Base-by-base conservation (phyloP, 2,113 vertebrate genomes). In the Coptodon rendalli region DNA sequence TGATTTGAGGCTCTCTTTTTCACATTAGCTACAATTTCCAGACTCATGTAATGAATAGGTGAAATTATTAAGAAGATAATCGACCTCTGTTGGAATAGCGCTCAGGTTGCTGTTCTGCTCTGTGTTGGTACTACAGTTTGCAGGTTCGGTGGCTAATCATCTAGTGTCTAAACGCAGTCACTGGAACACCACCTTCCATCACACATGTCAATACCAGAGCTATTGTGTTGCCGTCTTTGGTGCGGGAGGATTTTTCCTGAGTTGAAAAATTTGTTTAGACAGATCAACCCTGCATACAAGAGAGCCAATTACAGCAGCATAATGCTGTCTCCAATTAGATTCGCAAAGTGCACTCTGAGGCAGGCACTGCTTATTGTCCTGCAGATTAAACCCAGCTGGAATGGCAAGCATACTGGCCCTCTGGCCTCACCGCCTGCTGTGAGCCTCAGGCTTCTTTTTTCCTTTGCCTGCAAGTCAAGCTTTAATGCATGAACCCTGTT, bases 251-350 rank as follows among this genome's bases (percentile, higher is more conserved):
- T 80, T 82, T 83, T 54, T 43, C 45, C 63, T 4, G 13, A 88
- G 83, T 66, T 61, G 87, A 84, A 82, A 91, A 94, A 91, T 91
- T 9, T 88, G 88, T 90, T 92, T 92, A 82, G 94, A 93, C 95
- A 91, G 89, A 88, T 54, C 68, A 73, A 50, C 81, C 61, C 87
- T 13, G 17, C 80, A 89, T 89, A 91, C 87, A 90, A 93, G 89
- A 82, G 86, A 90, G 91, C 89, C 93, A 94, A 92, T 95, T 94
- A 94, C 80, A 85, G 86, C 56, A 73, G 50, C 86, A 92, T 91
- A 90, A 94, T 92, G 87, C 84, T 66, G 82, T 89, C 92, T 91
- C 93, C 89, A 94, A 91, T 95, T 95, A 89, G 88, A 91, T 90
- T 94, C 90, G 82, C 91, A 86, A 80, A 88, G 89, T 71, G 68